phyloP scores from a whole-genome alignment of 2,113 vertebrate species.

The Labrus mixtus region DNA sequence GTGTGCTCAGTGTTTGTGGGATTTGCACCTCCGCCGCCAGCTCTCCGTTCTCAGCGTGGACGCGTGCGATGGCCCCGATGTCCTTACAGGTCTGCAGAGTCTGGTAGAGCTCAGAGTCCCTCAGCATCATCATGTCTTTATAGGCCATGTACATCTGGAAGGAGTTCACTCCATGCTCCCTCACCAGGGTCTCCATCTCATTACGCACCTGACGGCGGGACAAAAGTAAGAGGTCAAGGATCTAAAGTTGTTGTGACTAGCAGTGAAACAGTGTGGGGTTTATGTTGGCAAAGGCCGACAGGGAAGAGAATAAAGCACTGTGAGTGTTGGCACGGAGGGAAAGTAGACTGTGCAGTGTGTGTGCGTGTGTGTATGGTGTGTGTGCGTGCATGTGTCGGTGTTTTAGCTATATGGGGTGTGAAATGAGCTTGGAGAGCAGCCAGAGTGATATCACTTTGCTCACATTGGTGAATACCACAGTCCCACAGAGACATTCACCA shows the following conservation, averaged over 20 bases:
- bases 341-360: slow-evolving; percentile 4
- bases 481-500: background rate
- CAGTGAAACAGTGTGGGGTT: background rate
- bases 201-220: slow-evolving; percentile 86
- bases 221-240: slow-evolving; percentile 10
- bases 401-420: slow-evolving; percentile 60
- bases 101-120: slow-evolving; percentile 96
- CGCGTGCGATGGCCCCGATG: slow-evolving; percentile 92
- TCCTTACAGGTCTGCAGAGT: slow-evolving; percentile 92
- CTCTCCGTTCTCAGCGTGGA: slow-evolving; percentile 96
- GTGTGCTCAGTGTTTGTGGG: background rate
- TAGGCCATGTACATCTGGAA: slow-evolving; percentile 99
- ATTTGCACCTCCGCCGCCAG: slow-evolving; percentile 92
- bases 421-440: slow-evolving; percentile 60
- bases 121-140: slow-evolving; percentile 96
- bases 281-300: background rate
- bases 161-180: slow-evolving; percentile 96
- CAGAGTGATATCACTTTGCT: slow-evolving; percentile 43
- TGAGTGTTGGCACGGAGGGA: background rate
- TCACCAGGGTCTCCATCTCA: slow-evolving; percentile 95
- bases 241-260: background rate
- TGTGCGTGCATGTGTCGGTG: slow-evolving; percentile 6
- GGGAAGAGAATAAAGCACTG: background rate
- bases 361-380: background rate
- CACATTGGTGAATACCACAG: slow-evolving; percentile 15